Evolutionary conservation across 2,113 vertebrate genomes (phyloP).

Genomic region (Melanotaenia duboulayi): DNA sequence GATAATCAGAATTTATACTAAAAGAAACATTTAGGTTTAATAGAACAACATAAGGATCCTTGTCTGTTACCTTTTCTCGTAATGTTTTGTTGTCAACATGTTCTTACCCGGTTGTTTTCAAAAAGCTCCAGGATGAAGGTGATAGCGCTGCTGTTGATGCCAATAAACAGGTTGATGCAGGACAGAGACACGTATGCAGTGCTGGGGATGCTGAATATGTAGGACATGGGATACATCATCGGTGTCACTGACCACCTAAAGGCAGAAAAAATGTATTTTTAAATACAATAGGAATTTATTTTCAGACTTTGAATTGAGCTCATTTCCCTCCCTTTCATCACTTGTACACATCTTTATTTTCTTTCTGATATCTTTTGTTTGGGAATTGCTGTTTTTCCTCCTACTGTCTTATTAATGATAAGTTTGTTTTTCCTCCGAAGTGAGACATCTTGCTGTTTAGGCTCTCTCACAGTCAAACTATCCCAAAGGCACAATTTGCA

Average conservation of each 20-base stretch:
- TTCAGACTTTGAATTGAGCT: neutral
- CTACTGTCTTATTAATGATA: neutral
- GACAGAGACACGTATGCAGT: conserved; percentile 96
- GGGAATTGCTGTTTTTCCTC: neutral
- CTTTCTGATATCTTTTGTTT: neutral
- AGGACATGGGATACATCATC: conserved; percentile 97
- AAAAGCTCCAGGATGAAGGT: conserved; percentile 96
- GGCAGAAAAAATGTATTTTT: neutral
- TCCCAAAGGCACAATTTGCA: neutral
- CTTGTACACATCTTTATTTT: neutral
- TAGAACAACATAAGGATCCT: neutral
- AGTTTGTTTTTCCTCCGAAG: neutral
- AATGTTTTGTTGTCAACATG: neutral
- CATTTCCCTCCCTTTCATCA: too few relatives aligned
- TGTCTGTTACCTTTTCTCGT: neutral
- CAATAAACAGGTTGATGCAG: conserved; percentile 96
- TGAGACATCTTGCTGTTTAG: neutral
- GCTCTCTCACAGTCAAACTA: neutral
- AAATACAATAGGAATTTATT: neutral
- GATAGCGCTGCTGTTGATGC: conserved; percentile 95
- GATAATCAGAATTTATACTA: too few relatives aligned
- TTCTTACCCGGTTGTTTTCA: conserved; percentile 89
- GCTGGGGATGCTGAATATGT: conserved; percentile 92
- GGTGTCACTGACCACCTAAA: conserved; percentile 95
- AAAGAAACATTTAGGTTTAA: neutral